phyloP scores from a whole-genome alignment of 2,113 vertebrate genomes.

The Leucopsar rothschildi region DNA sequence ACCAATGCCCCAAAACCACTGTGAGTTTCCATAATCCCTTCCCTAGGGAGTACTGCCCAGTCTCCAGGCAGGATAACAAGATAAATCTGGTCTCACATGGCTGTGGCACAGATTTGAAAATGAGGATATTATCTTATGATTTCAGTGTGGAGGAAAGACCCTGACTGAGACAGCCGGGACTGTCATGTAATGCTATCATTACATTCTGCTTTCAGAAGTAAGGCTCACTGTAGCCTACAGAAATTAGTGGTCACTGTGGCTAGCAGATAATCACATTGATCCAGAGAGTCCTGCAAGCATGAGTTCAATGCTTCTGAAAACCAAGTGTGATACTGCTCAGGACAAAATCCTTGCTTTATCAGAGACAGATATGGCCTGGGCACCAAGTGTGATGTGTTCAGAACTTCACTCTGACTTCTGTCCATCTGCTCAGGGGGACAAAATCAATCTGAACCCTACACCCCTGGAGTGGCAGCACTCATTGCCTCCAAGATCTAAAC shows the following conservation, averaged over 20 bases:
- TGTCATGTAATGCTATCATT: neutral
- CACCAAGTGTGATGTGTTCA: neutral
- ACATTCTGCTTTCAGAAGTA: neutral
- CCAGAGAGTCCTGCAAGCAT: rapidly evolving
- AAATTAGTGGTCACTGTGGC: neutral
- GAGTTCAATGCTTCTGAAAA: neutral
- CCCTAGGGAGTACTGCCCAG: neutral
- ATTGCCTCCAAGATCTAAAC: neutral
- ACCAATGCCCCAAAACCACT: neutral
- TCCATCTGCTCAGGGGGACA: neutral
- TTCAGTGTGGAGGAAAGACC: neutral
- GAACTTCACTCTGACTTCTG: neutral
- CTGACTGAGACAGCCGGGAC: neutral
- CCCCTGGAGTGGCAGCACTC: neutral
- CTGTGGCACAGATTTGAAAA: neutral
- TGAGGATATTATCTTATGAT: neutral
- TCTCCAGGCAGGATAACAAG: neutral
- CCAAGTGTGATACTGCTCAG: neutral
- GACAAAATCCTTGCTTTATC: neutral
- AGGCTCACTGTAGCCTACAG: neutral
- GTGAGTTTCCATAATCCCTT: neutral
- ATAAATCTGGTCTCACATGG: neutral
- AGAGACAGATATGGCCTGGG: neutral
- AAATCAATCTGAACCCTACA: neutral
- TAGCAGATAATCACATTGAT: neutral